These are phyloP conservation scores for Epizoanthus scotinus DNA, from an alignment of 92 coral and sea anemone species.

Conservation along the genomic window DNA sequence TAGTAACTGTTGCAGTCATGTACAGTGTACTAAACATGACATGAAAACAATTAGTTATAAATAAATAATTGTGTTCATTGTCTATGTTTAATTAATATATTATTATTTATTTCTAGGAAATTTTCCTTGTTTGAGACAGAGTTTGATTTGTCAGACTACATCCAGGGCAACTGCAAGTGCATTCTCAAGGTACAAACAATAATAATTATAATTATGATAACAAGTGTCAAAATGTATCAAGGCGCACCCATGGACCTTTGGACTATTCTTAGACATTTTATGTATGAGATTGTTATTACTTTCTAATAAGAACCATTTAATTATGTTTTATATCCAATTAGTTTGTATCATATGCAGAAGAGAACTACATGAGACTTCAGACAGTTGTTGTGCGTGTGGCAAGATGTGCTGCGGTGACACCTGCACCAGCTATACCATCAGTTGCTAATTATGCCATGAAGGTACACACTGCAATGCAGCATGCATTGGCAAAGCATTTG, in stretches of 20 bases:
- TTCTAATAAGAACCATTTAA: not conserved
- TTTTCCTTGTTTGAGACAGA: conserved; percentile 90
- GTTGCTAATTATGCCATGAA: conserved; percentile 28
- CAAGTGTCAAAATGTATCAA: too few species aligned
- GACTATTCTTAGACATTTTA: too few species aligned
- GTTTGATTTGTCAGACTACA: conserved; percentile 89
- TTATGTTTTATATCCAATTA: not conserved
- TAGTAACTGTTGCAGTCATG: too few species aligned
- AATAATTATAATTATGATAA: too few species aligned
- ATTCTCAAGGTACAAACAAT: conserved; percentile 71
- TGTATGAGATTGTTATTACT: too few species aligned
- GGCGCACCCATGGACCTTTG: too few species aligned
- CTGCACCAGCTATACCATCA: conserved; percentile 25
- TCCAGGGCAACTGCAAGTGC: conserved; percentile 84
- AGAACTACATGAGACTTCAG: conserved; percentile 79
- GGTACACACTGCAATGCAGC: not conserved
- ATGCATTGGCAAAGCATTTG: not conserved
- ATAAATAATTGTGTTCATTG: too few species aligned
- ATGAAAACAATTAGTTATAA: too few species aligned
- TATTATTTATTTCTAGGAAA: conserved; percentile 62
- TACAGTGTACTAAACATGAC: too few species aligned
- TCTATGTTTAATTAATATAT: too few species aligned
- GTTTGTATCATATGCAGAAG: conserved; percentile 88
- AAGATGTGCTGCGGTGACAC: conserved; percentile 48
- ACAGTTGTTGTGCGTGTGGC: conserved; percentile 94